A percentile compares a stretch with the other conserved stretches of the same genome.
Conservation (phyloP, 2,113 vertebrate genomes). For the Protobothrops mucrosquamatus region DNA sequence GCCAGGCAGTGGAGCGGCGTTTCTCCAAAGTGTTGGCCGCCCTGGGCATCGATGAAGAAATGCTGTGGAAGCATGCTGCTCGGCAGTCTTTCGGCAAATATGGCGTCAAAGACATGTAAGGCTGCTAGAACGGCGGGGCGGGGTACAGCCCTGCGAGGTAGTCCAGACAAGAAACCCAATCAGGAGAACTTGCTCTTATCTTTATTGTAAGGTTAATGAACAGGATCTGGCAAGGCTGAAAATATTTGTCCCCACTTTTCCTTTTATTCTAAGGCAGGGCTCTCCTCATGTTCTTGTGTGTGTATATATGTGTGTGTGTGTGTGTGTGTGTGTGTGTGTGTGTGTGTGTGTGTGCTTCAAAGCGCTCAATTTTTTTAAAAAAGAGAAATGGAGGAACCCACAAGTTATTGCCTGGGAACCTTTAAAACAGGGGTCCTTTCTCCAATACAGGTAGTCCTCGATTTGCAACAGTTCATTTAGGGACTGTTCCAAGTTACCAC, state of each 20-base stretch:
- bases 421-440: too few species aligned
- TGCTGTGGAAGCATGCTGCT: conserved; percentile 36
- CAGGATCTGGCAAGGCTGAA: neutral
- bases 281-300: too few species aligned
- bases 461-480: too few species aligned
- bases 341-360: too few species aligned
- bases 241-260: neutral
- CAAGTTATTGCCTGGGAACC: too few species aligned
- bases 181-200: neutral
- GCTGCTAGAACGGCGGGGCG: neutral
- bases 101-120: neutral
- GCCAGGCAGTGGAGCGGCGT: conserved; percentile 41
- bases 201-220: neutral
- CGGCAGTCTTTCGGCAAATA: neutral
- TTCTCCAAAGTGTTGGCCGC: conserved; percentile 59
- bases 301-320: too few species aligned
- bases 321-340: too few species aligned
- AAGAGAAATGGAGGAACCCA: too few species aligned
- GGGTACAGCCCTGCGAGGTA: neutral
- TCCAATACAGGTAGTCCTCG: too few species aligned
- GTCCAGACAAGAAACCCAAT: neutral
- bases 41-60: conserved; percentile 54
- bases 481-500: too few species aligned
- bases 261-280: neutral
- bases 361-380: too few species aligned